These are phyloP conservation scores for Nerophis lumbriciformis DNA, from an alignment of 2,113 vertebrate genomes.

Conservation along the genomic window DNA sequence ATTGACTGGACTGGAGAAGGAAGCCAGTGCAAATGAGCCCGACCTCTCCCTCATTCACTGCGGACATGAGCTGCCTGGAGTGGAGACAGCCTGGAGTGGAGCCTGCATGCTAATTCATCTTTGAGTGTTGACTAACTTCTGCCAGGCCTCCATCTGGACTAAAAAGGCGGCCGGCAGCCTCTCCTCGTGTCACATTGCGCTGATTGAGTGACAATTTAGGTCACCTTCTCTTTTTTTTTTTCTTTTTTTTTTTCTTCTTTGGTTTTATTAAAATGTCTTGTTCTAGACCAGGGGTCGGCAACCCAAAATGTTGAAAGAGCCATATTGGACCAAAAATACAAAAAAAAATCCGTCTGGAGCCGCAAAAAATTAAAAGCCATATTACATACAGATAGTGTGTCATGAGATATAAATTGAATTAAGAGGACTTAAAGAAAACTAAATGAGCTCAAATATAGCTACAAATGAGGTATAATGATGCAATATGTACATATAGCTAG, in stretches of 20 bases:
- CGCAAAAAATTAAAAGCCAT: no score
- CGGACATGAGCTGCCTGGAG: slow-evolving; percentile 12
- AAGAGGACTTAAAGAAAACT: no score
- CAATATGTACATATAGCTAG: no score
- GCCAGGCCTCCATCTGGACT: slow-evolving; percentile 22
- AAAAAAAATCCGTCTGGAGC: no score
- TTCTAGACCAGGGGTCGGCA: no score
- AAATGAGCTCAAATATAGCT: no score
- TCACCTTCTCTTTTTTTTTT: slow-evolving; percentile 42
- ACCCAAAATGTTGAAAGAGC: no score
- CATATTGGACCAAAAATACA: no score
- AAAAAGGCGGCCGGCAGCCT: slow-evolving; percentile 37
- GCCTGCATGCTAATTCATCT: slow-evolving; percentile 48
- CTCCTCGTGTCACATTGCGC: slow-evolving; percentile 26
- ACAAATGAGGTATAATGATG: no score
- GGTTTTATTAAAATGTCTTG: slow-evolving; percentile 49
- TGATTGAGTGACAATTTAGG: slow-evolving; percentile 48
- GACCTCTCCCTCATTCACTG: slow-evolving; percentile 42
- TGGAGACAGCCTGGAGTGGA: slow-evolving; percentile 10
- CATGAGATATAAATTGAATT: no score
- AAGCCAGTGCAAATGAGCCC: slow-evolving; percentile 47
- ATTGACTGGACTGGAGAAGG: slow-evolving; percentile 24
- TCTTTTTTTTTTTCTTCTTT: slow-evolving; percentile 11
- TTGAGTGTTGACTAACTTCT: slow-evolving; percentile 38
- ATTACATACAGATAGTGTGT: no score